These are phyloP conservation scores for Sphaerophoria taeniata DNA, from an alignment of 2,888 invertebrate genomes.

Conservation along the genomic window DNA sequence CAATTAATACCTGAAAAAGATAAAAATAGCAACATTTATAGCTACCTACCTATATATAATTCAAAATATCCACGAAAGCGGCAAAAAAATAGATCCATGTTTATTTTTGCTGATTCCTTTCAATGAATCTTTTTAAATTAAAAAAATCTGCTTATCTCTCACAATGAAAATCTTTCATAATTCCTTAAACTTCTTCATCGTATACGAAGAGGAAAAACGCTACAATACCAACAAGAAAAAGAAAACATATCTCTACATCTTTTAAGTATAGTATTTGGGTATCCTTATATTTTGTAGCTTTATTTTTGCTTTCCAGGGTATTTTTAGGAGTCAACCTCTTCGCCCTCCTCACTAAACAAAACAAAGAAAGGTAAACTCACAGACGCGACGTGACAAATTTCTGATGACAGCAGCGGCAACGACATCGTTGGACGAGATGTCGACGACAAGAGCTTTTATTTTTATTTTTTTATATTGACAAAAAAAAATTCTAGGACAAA, in stretches of 20 bases:
- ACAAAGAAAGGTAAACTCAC: neutral
- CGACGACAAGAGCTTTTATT: neutral
- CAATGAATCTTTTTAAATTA: neutral
- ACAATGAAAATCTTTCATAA: neutral
- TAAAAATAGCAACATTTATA: no score
- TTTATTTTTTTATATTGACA: neutral
- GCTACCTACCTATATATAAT: no score
- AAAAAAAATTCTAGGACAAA: neutral
- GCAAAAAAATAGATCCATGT: no score
- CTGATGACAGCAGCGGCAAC: neutral
- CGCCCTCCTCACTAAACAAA: neutral
- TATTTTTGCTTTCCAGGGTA: neutral
- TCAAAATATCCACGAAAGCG: no score
- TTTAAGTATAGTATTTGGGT: neutral
- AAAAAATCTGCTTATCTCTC: neutral
- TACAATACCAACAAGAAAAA: neutral
- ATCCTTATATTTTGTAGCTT: neutral
- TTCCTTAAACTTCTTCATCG: neutral
- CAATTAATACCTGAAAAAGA: no score
- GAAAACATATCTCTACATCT: neutral
- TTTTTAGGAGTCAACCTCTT: neutral
- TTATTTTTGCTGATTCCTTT: neutral
- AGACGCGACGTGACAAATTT: neutral
- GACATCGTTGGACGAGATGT: neutral
- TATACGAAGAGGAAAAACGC: neutral